Evolutionary conservation across 2,113 vertebrate genomes (phyloP).

Genomic region (Bettongia penicillata): DNA sequence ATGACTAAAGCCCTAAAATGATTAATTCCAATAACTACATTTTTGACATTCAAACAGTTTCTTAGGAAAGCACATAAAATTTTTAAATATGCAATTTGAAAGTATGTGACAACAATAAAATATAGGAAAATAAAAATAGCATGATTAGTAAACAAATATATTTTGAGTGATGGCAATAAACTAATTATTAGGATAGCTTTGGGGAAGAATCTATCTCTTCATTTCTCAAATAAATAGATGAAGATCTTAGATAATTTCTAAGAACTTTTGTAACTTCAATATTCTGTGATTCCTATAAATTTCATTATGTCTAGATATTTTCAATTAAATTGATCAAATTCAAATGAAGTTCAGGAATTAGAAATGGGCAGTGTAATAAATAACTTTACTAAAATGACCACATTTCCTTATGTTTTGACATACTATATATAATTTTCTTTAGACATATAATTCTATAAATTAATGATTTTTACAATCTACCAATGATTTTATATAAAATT

Average conservation of each 20-base stretch:
- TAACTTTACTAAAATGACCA: not conserved
- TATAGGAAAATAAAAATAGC: not conserved
- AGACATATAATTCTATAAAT: not conserved
- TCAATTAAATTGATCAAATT: not conserved
- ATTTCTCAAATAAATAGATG: not conserved
- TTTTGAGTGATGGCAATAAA: not conserved
- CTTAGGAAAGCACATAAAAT: not conserved
- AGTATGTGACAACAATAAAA: slow-evolving; percentile 11
- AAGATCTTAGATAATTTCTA: not conserved
- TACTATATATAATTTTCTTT: slow-evolving; percentile 18
- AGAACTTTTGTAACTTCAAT: not conserved
- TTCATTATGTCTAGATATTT: not conserved
- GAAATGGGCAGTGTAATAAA: not conserved
- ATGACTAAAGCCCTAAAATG: not conserved
- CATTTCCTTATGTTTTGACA: not conserved
- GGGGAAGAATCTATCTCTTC: not conserved
- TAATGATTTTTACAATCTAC: not conserved
- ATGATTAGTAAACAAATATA: not conserved
- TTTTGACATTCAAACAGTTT: slow-evolving; percentile 24
- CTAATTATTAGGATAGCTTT: not conserved
- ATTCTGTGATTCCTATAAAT: not conserved
- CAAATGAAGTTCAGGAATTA: not conserved
- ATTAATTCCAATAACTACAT: slow-evolving; percentile 11
- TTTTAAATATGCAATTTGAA: not conserved
- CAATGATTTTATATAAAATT: not conserved